phyloP scores from a whole-genome alignment of 2,888 invertebrate genomes.

The Balanococcus diminutus region DNA sequence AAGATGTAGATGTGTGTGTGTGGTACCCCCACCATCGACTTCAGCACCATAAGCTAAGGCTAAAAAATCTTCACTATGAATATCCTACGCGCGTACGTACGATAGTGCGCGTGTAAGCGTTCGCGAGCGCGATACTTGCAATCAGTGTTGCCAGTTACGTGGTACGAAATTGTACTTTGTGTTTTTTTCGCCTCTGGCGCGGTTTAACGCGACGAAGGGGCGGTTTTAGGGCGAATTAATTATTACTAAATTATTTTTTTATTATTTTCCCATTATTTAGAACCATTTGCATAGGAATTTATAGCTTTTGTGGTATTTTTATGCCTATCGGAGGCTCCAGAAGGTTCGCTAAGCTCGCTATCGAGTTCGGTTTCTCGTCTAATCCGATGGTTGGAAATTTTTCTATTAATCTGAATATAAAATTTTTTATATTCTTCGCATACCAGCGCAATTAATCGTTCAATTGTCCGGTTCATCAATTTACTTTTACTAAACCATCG shows the following conservation, averaged over 20 bases:
- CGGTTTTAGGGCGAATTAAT: too few relatives aligned
- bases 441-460: not conserved
- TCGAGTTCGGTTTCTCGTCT: not conserved
- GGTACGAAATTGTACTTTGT: not conserved
- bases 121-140: not conserved
- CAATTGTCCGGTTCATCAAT: not conserved
- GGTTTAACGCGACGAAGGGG: too few relatives aligned
- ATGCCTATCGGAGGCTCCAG: not conserved
- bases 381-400: not conserved
- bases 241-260: too few relatives aligned
- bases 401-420: not conserved
- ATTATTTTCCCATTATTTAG: too few relatives aligned
- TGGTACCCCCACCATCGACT: slow-evolving; percentile 7
- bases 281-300: too few relatives aligned
- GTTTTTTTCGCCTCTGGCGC: not conserved
- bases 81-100: not conserved
- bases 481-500: not conserved
- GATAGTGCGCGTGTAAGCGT: not conserved
- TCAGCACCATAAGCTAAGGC: too few relatives aligned
- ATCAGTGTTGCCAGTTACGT: not conserved
- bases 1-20: too few relatives aligned
- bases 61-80: slow-evolving; percentile 29
- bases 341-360: not conserved
- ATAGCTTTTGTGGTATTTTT: too few relatives aligned
- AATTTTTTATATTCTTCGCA: not conserved